These are phyloP conservation scores for Melanotaenia maccullochi DNA, from an alignment of 2,797 vertebrate genomes.

Conservation along the genomic window DNA sequence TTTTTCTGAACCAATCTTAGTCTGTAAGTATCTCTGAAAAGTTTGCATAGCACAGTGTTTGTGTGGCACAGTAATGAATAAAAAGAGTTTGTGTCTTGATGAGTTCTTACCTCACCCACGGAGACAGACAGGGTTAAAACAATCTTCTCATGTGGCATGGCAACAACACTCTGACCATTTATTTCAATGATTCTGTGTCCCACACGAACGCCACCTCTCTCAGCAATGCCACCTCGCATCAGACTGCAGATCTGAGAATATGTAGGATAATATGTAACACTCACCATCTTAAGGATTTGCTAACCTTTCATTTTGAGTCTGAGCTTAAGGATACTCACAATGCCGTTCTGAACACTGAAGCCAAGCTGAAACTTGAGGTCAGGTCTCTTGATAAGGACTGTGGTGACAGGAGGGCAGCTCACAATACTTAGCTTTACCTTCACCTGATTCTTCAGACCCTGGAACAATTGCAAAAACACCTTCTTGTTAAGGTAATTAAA, in stretches of 20 bases:
- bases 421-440: slow-evolving; percentile 97
- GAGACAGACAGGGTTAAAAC: slow-evolving; percentile 96
- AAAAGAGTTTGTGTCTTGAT: slow-evolving; percentile 53
- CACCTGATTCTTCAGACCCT: slow-evolving; percentile 95
- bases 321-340: slow-evolving; percentile 73
- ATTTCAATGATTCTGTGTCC: slow-evolving; percentile 99
- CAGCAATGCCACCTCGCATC: slow-evolving; percentile 97
- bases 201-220: slow-evolving; percentile 95
- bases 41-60: slow-evolving; percentile 7
- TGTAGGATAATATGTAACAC: neutral
- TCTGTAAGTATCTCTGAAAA: slow-evolving; percentile 25
- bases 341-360: slow-evolving; percentile 91
- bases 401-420: slow-evolving; percentile 97
- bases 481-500: neutral
- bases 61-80: slow-evolving; percentile 39
- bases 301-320: neutral
- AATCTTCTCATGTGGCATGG: slow-evolving; percentile 98
- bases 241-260: slow-evolving; percentile 93
- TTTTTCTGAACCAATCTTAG: slow-evolving; percentile 1
- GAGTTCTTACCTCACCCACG: slow-evolving; percentile 92
- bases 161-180: slow-evolving; percentile 98
- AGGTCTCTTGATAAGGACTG: slow-evolving; percentile 96
- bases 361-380: slow-evolving; percentile 98
- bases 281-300: neutral
- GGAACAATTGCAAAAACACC: slow-evolving; percentile 21